A percentile compares a stretch with the other conserved stretches of the same genome.
phyloP scores from a whole-genome alignment of 2,113 vertebrate species.

The Marcusenius ussheri region DNA sequence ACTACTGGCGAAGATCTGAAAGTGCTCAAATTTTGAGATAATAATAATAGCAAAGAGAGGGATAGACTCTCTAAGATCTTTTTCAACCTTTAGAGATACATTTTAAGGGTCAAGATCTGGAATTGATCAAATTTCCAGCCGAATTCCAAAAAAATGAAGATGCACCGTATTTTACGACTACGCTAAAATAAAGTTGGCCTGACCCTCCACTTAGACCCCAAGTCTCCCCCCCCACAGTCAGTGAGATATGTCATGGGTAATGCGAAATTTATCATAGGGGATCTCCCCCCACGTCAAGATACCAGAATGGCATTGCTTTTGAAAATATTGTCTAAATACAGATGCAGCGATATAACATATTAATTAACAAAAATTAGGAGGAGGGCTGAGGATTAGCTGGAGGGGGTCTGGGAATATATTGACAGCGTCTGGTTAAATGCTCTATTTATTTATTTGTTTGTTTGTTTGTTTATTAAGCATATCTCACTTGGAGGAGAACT shows the following conservation, averaged over 20 bases:
- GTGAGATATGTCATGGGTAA: too few species aligned
- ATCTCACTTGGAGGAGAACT: background rate
- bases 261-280: too few species aligned
- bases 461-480: background rate
- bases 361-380: background rate
- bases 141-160: background rate
- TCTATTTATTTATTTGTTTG: background rate
- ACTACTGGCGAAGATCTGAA: too few species aligned
- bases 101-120: too few species aligned
- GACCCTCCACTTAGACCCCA: background rate
- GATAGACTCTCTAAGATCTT: too few species aligned
- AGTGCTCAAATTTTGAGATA: too few species aligned
- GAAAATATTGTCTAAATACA: background rate
- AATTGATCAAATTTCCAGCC: too few species aligned
- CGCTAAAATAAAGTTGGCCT: background rate
- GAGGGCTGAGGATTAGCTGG: background rate
- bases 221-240: background rate
- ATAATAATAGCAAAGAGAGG: too few species aligned
- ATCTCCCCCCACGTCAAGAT: background rate
- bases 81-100: too few species aligned
- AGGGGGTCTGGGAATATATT: background rate
- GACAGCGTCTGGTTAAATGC: background rate
- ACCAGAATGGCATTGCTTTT: background rate
- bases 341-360: background rate
- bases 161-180: background rate